Evolutionary conservation across 2,113 vertebrate species (phyloP).

Genomic region (Corydoras maculifer): DNA sequence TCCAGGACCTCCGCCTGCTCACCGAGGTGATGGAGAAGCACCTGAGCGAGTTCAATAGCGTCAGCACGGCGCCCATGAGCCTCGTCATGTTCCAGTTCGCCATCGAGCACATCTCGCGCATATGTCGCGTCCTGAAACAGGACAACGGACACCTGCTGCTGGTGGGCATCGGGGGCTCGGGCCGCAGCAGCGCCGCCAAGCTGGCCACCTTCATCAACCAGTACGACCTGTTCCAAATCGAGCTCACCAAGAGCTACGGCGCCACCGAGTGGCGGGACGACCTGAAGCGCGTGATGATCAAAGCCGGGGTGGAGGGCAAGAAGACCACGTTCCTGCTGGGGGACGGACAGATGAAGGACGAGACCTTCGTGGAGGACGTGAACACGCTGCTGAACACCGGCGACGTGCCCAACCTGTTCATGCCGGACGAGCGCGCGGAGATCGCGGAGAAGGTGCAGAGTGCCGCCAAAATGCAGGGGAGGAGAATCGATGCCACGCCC

Average conservation of each 20-base stretch:
- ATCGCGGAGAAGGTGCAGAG: slow-evolving; percentile 81
- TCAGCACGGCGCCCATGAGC: slow-evolving; percentile 84
- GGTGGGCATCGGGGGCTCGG: slow-evolving; percentile 82
- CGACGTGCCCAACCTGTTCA: slow-evolving; percentile 86
- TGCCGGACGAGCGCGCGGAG: slow-evolving; percentile 80
- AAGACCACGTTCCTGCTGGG: slow-evolving; percentile 75
- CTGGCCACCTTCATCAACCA: slow-evolving; percentile 78
- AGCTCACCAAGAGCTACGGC: slow-evolving; percentile 80
- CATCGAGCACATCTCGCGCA: slow-evolving; percentile 86
- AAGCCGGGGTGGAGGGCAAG: slow-evolving; percentile 69
- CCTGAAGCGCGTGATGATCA: slow-evolving; percentile 79
- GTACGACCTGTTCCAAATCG: slow-evolving; percentile 80
- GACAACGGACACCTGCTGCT: slow-evolving; percentile 80
- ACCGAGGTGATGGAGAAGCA: slow-evolving; percentile 79
- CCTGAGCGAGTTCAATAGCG: slow-evolving; percentile 80
- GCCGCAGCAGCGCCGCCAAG: slow-evolving; percentile 79
- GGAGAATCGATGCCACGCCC: slow-evolving; percentile 73
- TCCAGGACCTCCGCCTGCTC: slow-evolving; percentile 73
- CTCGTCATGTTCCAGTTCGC: slow-evolving; percentile 90
- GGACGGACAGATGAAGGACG: slow-evolving; percentile 87
- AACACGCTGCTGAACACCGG: slow-evolving; percentile 87
- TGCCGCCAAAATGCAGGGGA: slow-evolving; percentile 70
- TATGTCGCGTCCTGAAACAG: slow-evolving; percentile 85
- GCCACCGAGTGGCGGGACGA: slow-evolving; percentile 80
- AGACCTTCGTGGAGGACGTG: slow-evolving; percentile 82